These are phyloP conservation scores for Cyanocitta stelleri DNA, from an alignment of 2,113 vertebrate genomes.

Conservation along the genomic window DNA sequence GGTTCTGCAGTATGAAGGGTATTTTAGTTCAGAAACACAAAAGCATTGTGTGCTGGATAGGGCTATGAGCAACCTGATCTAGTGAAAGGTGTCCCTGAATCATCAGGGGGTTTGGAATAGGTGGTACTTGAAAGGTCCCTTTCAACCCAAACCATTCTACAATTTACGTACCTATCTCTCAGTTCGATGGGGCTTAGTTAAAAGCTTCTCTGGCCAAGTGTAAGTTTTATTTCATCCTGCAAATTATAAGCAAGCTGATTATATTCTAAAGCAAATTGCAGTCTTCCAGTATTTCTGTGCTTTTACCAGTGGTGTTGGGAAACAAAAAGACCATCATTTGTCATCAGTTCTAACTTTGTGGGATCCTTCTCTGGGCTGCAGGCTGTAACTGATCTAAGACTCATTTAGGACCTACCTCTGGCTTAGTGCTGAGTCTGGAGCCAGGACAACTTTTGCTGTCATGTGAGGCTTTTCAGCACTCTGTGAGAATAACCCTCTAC, in stretches of 20 bases:
- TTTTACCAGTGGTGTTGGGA: not conserved
- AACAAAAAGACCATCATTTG: not conserved
- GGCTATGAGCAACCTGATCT: not conserved
- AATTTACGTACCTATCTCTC: not conserved
- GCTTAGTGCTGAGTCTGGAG: accelerated
- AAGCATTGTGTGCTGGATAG: not conserved
- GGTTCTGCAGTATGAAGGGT: too few species aligned
- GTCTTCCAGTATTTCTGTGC: not conserved
- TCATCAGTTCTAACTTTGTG: not conserved
- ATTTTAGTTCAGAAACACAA: not conserved
- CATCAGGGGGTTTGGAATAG: not conserved
- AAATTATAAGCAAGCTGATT: not conserved
- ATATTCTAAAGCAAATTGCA: not conserved
- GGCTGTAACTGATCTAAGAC: not conserved
- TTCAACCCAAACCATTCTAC: not conserved
- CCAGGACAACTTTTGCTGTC: not conserved
- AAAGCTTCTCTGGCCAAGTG: not conserved
- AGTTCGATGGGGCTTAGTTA: not conserved
- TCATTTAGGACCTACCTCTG: not conserved
- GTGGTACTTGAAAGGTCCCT: not conserved
- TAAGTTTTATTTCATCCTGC: not conserved
- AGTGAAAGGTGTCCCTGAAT: not conserved
- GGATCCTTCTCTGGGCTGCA: not conserved
- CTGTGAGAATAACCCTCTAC: not conserved
- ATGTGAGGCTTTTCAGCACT: not conserved